Conservation (phyloP, 2,888 invertebrate genomes). For the Orthosia gothica region DNA sequence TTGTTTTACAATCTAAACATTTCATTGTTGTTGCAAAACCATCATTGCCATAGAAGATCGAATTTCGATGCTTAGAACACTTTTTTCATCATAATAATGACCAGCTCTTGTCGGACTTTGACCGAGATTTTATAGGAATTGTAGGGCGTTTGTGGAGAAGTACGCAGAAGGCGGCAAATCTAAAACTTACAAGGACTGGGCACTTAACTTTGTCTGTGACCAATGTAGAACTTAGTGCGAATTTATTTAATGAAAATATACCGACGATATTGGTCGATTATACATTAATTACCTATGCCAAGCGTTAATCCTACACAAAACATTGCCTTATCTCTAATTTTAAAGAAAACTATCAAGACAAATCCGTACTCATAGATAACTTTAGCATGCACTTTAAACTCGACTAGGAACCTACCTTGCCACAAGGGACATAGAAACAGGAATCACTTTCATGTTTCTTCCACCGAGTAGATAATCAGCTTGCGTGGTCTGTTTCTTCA, state of each 20-base stretch:
- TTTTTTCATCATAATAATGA: neutral
- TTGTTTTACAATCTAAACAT: neutral
- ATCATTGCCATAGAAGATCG: neutral
- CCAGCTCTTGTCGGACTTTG: neutral
- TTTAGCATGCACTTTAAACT: no score
- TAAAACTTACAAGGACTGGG: neutral
- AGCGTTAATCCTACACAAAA: no score
- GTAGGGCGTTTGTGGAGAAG: neutral
- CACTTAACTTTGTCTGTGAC: neutral
- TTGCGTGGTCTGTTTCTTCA: slow-evolving; percentile 92
- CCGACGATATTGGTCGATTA: no score
- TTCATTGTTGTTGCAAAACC: neutral
- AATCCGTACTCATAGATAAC: no score
- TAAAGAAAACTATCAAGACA: no score
- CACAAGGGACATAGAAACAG: slow-evolving; percentile 96
- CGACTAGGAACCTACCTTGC: slow-evolving; percentile 92
- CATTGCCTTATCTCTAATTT: neutral
- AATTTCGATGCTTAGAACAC: neutral
- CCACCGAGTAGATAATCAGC: slow-evolving; percentile 96
- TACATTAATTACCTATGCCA: no score
- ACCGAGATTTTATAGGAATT: neutral
- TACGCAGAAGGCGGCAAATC: neutral
- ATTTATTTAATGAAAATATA: neutral
- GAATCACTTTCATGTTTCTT: slow-evolving; percentile 95
- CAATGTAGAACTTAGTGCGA: neutral